phyloP scores from a whole-genome alignment of 2,888 invertebrate species.

The Drosophila birchii region DNA sequence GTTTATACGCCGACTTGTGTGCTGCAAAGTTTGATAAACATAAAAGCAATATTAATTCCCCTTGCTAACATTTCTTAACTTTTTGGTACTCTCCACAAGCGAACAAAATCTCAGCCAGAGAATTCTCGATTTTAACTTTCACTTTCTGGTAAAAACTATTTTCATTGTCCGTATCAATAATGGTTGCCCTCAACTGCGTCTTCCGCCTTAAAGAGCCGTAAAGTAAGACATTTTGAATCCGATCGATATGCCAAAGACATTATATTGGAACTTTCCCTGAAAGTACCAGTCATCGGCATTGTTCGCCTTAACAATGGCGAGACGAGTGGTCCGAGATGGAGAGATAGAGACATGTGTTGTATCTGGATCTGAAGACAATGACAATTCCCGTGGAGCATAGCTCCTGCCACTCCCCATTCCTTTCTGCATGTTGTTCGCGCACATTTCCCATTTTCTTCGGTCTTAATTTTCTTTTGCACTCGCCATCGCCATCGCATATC shows the following conservation, averaged over 20 bases:
- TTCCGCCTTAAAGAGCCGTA: slow-evolving; percentile 4
- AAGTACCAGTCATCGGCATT: slow-evolving; percentile 34
- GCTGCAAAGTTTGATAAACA: neutral
- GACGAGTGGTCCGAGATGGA: slow-evolving; percentile 12
- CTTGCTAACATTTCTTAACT: slow-evolving; percentile 3
- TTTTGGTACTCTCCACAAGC: neutral
- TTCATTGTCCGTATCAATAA: neutral
- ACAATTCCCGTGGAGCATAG: slow-evolving; percentile 39
- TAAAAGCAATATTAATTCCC: slow-evolving; percentile 1
- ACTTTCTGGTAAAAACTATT: neutral
- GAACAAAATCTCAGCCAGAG: neutral
- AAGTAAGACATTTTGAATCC: slow-evolving; percentile 4
- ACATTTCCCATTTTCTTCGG: slow-evolving; percentile 45
- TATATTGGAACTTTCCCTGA: slow-evolving; percentile 15
- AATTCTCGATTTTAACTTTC: slow-evolving; percentile 5
- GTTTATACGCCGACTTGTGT: neutral
- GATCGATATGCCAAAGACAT: slow-evolving; percentile 27
- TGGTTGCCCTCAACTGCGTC: neutral
- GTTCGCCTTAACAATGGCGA: slow-evolving; percentile 25
- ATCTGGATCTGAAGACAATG: slow-evolving; percentile 47
- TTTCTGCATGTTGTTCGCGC: slow-evolving; percentile 22
- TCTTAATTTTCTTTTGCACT: slow-evolving; percentile 45
- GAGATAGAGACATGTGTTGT: slow-evolving; percentile 34
- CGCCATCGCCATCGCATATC: neutral
- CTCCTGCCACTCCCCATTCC: neutral